phyloP scores from a whole-genome alignment of 2,888 invertebrate genomes.

The Metopia argyrocephala region DNA sequence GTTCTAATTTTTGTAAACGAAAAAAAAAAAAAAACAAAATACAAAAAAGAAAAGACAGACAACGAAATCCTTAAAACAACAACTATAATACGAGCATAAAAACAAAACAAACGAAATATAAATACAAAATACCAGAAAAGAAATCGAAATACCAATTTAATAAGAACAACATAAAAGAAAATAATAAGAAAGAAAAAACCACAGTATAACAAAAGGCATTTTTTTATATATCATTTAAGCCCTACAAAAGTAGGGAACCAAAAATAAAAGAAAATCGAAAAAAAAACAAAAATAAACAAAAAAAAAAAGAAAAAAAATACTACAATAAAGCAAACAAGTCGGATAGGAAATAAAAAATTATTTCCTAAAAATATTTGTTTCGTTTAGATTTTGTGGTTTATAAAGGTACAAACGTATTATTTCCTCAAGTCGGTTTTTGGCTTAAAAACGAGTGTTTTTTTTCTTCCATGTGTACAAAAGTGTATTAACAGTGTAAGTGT shows the following conservation, averaged over 20 bases:
- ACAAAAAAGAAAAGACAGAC: too few relatives aligned
- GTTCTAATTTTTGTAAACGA: background rate
- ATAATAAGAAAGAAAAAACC: constrained; percentile 23
- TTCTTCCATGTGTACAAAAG: too few relatives aligned
- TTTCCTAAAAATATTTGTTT: constrained; percentile 10
- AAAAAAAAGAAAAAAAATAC: constrained; percentile 9
- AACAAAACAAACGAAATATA: constrained; percentile 18
- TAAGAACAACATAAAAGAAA: background rate
- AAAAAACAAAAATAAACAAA: background rate
- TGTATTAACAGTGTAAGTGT: too few relatives aligned
- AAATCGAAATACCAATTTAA: background rate
- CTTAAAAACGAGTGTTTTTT: too few relatives aligned
- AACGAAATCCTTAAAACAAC: background rate
- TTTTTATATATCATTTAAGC: constrained; percentile 9
- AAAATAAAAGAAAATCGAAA: background rate
- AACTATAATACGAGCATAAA: constrained; percentile 4
- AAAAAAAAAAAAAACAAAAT: constrained; percentile 2
- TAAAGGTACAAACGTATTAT: too few relatives aligned
- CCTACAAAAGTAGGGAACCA: background rate
- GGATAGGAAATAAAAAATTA: constrained; percentile 17
- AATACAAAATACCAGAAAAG: constrained; percentile 19
- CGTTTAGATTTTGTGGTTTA: constrained; percentile 35
- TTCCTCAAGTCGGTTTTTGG: too few relatives aligned
- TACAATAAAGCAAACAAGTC: background rate
- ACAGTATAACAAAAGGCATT: constrained; percentile 39